These are phyloP conservation scores for Trichomalopsis sarcophagae DNA, from an alignment of 1,140 invertebrate genomes.

Conservation along the genomic window DNA sequence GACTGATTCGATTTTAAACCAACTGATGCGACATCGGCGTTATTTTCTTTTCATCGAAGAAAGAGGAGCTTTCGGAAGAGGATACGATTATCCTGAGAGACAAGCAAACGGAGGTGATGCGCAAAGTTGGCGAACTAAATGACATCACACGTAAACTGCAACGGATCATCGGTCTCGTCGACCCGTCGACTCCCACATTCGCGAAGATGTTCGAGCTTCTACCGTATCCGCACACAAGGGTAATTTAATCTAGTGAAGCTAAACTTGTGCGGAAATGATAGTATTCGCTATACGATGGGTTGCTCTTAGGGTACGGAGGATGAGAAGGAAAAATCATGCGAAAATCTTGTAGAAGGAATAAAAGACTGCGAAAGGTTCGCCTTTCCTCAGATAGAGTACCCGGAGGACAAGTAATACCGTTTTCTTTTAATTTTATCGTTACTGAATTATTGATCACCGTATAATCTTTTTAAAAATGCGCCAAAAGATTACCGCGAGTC, in stretches of 20 bases:
- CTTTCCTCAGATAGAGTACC: slow-evolving; percentile 61
- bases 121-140: slow-evolving; percentile 67
- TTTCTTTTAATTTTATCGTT: neutral
- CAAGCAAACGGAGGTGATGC: slow-evolving; percentile 62
- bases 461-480: neutral
- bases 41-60: slow-evolving; percentile 59
- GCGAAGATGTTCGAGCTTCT: slow-evolving; percentile 62
- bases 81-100: slow-evolving; percentile 62
- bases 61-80: slow-evolving; percentile 66
- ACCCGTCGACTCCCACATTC: slow-evolving; percentile 60
- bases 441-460: neutral
- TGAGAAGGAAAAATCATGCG: neutral
- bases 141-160: slow-evolving; percentile 66
- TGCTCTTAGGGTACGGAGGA: neutral
- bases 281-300: neutral
- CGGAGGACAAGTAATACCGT: slow-evolving; percentile 65
- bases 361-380: slow-evolving; percentile 56
- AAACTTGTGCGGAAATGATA: neutral
- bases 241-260: slow-evolving; percentile 30
- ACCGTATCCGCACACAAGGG: slow-evolving; percentile 54
- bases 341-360: neutral
- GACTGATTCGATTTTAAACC: neutral
- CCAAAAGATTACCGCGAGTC: slow-evolving; percentile 64
- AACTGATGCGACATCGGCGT: slow-evolving; percentile 1
- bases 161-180: slow-evolving; percentile 62